Evolutionary conservation across 2,888 invertebrate species (phyloP).

Genomic region (Ichneumon xanthorius): DNA sequence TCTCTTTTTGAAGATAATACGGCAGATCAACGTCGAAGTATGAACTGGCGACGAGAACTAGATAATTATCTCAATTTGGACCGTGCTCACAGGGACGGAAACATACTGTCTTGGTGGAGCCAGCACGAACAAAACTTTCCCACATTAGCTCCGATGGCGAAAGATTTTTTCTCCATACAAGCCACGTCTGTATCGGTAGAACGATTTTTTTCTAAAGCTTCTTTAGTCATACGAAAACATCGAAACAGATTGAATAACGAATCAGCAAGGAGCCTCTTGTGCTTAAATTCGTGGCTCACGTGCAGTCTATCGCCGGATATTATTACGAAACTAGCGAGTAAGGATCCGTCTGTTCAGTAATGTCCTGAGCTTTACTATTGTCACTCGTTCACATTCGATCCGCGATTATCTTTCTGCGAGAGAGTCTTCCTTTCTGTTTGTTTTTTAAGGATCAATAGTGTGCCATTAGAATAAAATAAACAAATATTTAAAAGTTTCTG

Average conservation of each 20-base stretch:
- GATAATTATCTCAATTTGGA: neutral
- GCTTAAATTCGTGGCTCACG: neutral
- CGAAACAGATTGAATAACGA: slow-evolving; percentile 26
- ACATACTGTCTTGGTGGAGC: slow-evolving; percentile 22
- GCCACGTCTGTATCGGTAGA: slow-evolving; percentile 30
- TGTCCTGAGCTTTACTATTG: no score
- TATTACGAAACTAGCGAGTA: no score
- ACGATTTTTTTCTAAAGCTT: slow-evolving; percentile 38
- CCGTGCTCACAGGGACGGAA: slow-evolving; percentile 2
- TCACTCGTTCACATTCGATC: no score
- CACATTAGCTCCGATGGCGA: slow-evolving; percentile 21
- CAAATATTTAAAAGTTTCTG: no score
- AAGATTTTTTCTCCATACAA: slow-evolving; percentile 18
- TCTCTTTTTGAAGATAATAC: neutral
- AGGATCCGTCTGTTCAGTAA: no score
- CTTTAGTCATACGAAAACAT: slow-evolving; percentile 21
- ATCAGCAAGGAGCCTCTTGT: slow-evolving; percentile 9
- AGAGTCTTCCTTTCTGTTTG: no score
- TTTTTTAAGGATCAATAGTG: no score
- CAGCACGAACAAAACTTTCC: neutral
- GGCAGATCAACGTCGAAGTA: neutral
- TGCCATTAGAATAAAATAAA: no score
- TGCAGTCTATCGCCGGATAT: neutral
- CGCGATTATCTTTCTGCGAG: no score
- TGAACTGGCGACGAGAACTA: neutral